These are phyloP conservation scores for Cosmopolites sordidus DNA, from an alignment of 2,888 invertebrate genomes.

Conservation along the genomic window DNA sequence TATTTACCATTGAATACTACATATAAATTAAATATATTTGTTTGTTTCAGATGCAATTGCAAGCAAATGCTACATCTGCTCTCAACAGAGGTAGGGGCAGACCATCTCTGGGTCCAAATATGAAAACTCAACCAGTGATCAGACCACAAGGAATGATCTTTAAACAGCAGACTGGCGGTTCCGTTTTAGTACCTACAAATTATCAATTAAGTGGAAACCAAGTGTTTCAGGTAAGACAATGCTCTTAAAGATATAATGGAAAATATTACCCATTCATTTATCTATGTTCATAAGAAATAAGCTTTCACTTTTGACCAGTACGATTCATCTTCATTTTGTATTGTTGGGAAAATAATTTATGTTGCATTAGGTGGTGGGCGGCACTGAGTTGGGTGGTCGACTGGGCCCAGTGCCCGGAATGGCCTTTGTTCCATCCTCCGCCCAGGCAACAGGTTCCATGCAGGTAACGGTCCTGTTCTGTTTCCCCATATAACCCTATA, in stretches of 20 bases:
- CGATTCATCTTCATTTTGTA: conserved; percentile 5
- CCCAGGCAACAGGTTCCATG: conserved; percentile 19
- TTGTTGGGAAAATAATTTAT: conserved; percentile 4
- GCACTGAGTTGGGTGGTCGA: conserved; percentile 47
- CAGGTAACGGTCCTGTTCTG: conserved; percentile 18
- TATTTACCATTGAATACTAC: no score
- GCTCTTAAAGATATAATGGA: no score
- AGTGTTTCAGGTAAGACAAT: conserved; percentile 57
- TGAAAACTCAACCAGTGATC: conserved; percentile 33
- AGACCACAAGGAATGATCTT: conserved; percentile 59
- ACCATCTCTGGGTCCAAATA: conserved; percentile 37
- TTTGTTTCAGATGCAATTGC: conserved; percentile 33
- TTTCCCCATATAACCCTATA: no score
- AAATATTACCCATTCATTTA: no score
- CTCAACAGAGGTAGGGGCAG: conserved; percentile 45
- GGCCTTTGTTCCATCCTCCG: conserved; percentile 27
- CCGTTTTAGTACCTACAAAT: conserved; percentile 55
- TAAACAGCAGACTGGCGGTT: conserved; percentile 60
- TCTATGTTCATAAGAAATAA: no score
- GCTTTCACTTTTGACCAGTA: no score
- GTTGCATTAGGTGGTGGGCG: conserved; percentile 50
- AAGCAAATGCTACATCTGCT: conserved; percentile 31
- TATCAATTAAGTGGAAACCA: conserved; percentile 60
- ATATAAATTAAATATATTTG: no score
- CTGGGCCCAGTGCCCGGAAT: conserved; percentile 41